Evolutionary conservation across 2,113 vertebrate genomes (phyloP).

Genomic region (Sclerurus mexicanus): DNA sequence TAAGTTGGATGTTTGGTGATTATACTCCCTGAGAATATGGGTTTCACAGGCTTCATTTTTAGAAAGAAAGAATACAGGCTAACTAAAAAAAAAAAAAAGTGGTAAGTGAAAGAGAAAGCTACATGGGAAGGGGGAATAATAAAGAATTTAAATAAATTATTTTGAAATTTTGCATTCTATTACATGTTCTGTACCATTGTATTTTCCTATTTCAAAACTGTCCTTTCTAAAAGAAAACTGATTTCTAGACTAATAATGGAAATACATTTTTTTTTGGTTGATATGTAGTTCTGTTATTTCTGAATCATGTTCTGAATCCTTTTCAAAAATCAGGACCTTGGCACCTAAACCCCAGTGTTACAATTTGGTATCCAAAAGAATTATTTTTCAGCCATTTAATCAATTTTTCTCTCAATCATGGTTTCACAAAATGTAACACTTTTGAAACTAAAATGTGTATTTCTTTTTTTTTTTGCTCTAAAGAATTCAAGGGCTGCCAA

Average conservation of each 20-base stretch:
- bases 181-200: neutral
- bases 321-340: slow-evolving; percentile 33
- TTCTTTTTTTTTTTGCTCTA: slow-evolving; percentile 56
- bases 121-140: neutral
- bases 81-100: neutral
- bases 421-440: slow-evolving; percentile 64
- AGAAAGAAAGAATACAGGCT: neutral
- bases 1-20: slow-evolving; percentile 1
- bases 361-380: slow-evolving; percentile 59
- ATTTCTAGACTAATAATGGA: slow-evolving; percentile 4
- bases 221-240: slow-evolving; percentile 1
- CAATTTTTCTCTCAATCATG: slow-evolving; percentile 47
- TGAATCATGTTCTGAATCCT: slow-evolving; percentile 23
- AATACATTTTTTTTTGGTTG: neutral
- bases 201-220: neutral
- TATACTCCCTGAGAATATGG: neutral
- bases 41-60: neutral
- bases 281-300: slow-evolving; percentile 13
- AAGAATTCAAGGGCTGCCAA: slow-evolving; percentile 70
- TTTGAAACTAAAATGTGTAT: slow-evolving; percentile 52
- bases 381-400: slow-evolving; percentile 45
- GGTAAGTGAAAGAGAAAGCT: neutral
- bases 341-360: slow-evolving; percentile 28
- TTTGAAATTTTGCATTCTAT: neutral
- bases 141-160: neutral